These are phyloP conservation scores for Oscheius sp. DNA, from an alignment of 2,888 invertebrate species.

Conservation along the genomic window DNA sequence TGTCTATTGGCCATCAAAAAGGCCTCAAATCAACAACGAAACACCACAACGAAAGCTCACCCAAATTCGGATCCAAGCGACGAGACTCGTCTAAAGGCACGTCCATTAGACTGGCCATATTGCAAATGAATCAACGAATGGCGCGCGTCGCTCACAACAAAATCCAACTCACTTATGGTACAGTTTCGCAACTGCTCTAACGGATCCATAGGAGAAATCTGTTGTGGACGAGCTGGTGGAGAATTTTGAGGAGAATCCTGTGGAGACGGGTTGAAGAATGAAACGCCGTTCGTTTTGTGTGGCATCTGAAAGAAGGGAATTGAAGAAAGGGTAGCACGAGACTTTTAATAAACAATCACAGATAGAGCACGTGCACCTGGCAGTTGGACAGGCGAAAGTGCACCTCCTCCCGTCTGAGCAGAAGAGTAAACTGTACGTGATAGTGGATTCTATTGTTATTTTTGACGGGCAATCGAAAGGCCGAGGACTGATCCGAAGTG, in stretches of 20 bases:
- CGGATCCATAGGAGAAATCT: not conserved
- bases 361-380: not conserved
- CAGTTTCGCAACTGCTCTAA: constrained; percentile 30
- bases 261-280: constrained; percentile 29
- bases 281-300: constrained; percentile 29
- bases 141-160: not conserved
- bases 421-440: constrained; percentile 9
- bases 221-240: constrained; percentile 10
- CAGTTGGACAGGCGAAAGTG: not conserved
- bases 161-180: constrained; percentile 32
- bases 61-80: constrained; percentile 7
- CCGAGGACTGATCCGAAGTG: no score
- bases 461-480: no score
- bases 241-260: constrained; percentile 3
- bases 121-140: not conserved
- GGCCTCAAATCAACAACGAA: not conserved
- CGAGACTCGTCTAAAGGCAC: not conserved
- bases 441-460: not conserved
- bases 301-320: constrained; percentile 26
- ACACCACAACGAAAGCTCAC: constrained; percentile 14
- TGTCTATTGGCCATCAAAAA: not conserved
- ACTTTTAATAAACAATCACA: not conserved
- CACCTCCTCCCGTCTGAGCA: not conserved
- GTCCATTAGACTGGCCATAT: not conserved
- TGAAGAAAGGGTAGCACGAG: not conserved